Conservation (phyloP, 2,113 vertebrate species). For the Tilapia sparmanii region DNA sequence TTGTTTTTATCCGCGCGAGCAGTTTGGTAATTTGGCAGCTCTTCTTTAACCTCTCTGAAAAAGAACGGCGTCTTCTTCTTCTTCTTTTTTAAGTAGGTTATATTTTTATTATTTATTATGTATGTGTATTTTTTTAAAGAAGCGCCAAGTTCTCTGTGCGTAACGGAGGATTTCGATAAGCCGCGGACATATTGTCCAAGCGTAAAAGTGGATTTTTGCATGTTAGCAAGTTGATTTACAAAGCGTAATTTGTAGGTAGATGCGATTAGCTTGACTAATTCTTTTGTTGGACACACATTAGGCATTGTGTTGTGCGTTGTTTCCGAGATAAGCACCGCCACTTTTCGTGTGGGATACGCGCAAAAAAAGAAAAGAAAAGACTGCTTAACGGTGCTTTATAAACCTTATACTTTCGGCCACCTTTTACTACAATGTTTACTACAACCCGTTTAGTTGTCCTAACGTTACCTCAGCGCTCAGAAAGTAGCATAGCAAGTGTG, state of each 20-base stretch:
- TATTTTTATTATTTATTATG: not conserved
- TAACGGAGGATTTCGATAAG: conserved; percentile 11
- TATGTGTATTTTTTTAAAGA: not conserved
- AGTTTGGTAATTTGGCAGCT: not conserved
- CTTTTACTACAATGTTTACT: conserved; percentile 53
- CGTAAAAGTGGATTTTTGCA: conserved; percentile 48
- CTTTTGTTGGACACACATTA: conserved; percentile 61
- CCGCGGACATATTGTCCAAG: conserved; percentile 26
- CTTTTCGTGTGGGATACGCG: conserved; percentile 39
- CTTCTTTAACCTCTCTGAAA: not conserved
- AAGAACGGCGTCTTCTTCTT: not conserved
- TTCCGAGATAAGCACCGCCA: conserved; percentile 40
- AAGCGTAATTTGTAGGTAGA: conserved; percentile 32
- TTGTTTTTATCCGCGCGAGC: not conserved
- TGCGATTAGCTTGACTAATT: conserved; percentile 61
- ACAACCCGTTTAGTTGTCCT: conserved; percentile 57
- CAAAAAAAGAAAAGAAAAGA: not conserved
- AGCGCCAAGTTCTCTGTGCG: conserved; percentile 47
- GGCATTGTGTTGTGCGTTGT: conserved; percentile 45
- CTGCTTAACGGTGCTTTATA: not conserved
- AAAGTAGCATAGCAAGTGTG: conserved; percentile 58
- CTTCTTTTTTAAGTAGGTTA: not conserved
- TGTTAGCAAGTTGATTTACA: conserved; percentile 39
- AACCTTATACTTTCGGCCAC: not conserved
- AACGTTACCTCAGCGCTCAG: conserved; percentile 58